Evolutionary conservation across 37 sponge, comb jelly and placozoan species (phyloP), one percentile per base, ranked within the genome.

Genomic region (Haliclona indistincta): DNA sequence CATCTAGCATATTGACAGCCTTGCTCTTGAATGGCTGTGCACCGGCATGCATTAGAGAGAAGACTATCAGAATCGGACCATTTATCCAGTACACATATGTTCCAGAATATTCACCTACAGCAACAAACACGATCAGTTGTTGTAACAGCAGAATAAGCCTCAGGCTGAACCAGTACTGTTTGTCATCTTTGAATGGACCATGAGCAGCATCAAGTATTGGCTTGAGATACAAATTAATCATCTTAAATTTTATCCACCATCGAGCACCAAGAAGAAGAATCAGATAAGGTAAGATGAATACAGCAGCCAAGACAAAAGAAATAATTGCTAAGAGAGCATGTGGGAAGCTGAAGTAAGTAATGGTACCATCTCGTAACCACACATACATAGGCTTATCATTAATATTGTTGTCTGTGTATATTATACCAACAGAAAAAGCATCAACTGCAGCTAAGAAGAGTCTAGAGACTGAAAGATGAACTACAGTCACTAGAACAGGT

Each of bases 401-500:
- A n/a, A n/a, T 58, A 13, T 47, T 47, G n/a, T n/a, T n/a, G n/a
- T n/a, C n/a, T 8, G 49, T 47, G n/a, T 69, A 54, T 38, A 84
- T 36, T 10, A 38, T 69, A 35, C 53, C 70, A 60, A 45, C 68
- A 19, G 54, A 38, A 30, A 76, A 36, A 28, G 43, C 63, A 37
- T 28, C 28, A 52, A 76, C 62, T 28, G 69, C 55, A 44, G 71
- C 54, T 11, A 33, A 4, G 22, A 76, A 17, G 11, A 84, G 70
- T 19, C 40, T 60, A 20, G 76, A 38, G 70, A 75, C 75, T 19
- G 84, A 75, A 8, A 84, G 53, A 0, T 56, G 49, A 35, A 84
- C 26, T 20, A 84, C 45, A 11, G 84, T 84, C 19, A 69, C 84
- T 32, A 84, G 60, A n/a, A 76, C 71, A 6, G 51, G 70, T 1